phyloP scores from a whole-genome alignment of 2,888 invertebrate genomes.

The Epinotia bilunana region DNA sequence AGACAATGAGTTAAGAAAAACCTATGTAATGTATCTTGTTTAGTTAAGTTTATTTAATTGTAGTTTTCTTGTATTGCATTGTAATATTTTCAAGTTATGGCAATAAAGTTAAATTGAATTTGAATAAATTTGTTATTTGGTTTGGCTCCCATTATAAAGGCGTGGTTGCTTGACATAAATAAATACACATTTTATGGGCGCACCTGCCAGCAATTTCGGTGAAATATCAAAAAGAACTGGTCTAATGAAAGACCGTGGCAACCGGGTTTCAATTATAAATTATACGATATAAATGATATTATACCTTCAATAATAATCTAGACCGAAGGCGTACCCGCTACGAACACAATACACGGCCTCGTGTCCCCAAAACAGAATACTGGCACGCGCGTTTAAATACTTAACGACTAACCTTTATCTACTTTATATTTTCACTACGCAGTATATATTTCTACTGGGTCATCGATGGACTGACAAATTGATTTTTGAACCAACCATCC shows the following conservation, averaged over 20 bases:
- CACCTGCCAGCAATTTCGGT: slow-evolving; percentile 18
- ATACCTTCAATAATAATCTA: slow-evolving; percentile 20
- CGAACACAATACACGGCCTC: slow-evolving; percentile 39
- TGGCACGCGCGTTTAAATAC: slow-evolving; percentile 32
- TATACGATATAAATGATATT: too few relatives aligned
- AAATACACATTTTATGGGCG: background rate
- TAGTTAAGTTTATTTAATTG: too few relatives aligned
- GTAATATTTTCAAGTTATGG: too few relatives aligned
- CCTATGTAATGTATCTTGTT: too few relatives aligned
- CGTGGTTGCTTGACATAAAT: background rate
- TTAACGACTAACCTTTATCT: slow-evolving; percentile 34
- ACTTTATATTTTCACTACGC: slow-evolving; percentile 11
- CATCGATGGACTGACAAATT: background rate
- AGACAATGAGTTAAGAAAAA: too few relatives aligned
- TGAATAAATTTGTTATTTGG: background rate
- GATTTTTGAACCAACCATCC: background rate
- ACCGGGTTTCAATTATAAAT: slow-evolving; percentile 27
- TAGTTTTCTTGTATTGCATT: too few relatives aligned
- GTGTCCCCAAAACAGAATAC: slow-evolving; percentile 43
- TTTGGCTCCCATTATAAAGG: background rate
- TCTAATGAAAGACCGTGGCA: slow-evolving; percentile 14
- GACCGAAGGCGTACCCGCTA: slow-evolving; percentile 8
- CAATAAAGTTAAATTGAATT: too few relatives aligned
- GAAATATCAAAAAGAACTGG: slow-evolving; percentile 15
- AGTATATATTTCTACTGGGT: background rate